phyloP scores from a whole-genome alignment of 2,888 invertebrate genomes.

The Cacoxenus indagator region DNA sequence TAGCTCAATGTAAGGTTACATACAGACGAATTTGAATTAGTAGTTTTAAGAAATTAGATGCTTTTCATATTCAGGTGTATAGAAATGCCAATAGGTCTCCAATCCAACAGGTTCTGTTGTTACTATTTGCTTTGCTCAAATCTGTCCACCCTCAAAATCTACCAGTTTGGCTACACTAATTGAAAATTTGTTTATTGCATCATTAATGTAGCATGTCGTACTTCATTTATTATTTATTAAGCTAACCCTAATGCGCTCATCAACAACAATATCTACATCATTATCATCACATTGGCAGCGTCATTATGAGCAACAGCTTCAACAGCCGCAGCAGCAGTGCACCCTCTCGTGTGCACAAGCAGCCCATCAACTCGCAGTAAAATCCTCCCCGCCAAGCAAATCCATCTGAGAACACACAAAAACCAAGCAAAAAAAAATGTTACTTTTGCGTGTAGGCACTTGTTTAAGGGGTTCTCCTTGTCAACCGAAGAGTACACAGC shows the following conservation, averaged over 20 bases:
- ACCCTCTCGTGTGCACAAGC: neutral
- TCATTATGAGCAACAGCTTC: neutral
- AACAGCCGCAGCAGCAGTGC: neutral
- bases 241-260: neutral
- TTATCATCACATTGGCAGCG: neutral
- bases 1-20: no score
- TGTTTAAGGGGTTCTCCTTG: neutral
- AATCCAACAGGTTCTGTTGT: neutral
- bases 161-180: neutral
- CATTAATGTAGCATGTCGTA: neutral
- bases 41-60: no score
- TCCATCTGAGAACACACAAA: neutral
- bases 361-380: neutral
- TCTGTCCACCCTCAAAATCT: neutral
- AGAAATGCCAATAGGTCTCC: no score
- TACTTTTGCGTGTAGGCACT: neutral
- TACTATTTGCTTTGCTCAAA: neutral
- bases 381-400: neutral
- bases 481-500: neutral
- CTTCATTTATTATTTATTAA: constrained; percentile 6
- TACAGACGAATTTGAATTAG: no score
- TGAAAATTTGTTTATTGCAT: constrained; percentile 2
- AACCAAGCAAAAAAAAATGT: neutral
- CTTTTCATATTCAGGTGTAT: no score
- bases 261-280: neutral